Conservation (phyloP, 2,113 vertebrate species). For the Tiliqua scincoides region DNA sequence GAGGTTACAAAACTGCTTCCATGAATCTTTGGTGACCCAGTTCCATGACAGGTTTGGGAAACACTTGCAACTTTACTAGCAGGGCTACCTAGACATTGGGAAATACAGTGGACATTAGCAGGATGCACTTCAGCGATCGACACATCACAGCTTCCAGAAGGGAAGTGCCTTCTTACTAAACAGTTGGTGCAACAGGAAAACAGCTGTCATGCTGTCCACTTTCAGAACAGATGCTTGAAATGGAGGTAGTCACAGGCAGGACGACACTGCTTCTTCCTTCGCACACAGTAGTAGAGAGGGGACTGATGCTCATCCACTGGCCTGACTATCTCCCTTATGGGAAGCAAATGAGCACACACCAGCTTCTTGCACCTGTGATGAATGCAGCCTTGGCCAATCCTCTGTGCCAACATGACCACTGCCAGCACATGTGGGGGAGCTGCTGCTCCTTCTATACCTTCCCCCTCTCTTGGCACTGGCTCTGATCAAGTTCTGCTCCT, state of each 20-base stretch:
- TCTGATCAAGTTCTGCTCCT: neutral
- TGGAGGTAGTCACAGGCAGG: neutral
- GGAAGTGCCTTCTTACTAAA: neutral
- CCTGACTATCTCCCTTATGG: neutral
- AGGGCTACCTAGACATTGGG: conserved; percentile 83
- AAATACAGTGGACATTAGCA: conserved; percentile 43
- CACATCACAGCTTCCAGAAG: neutral
- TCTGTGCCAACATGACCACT: neutral
- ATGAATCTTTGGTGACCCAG: conserved; percentile 92
- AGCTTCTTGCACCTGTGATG: neutral
- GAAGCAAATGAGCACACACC: neutral
- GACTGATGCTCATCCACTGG: neutral
- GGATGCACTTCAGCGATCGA: neutral
- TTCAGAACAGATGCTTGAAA: neutral
- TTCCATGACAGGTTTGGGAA: conserved; percentile 80
- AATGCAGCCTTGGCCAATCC: neutral
- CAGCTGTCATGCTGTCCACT: neutral
- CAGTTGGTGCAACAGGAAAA: neutral
- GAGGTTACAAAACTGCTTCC: conserved; percentile 90
- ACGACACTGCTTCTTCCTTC: neutral
- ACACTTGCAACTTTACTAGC: conserved; percentile 84
- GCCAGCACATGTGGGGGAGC: no score
- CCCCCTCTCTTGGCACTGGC: no score
- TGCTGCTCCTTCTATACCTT: neutral
- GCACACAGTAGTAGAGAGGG: neutral